Evolutionary conservation across 2,113 vertebrate genomes (phyloP).

Genomic region (Ceratotherium simum): DNA sequence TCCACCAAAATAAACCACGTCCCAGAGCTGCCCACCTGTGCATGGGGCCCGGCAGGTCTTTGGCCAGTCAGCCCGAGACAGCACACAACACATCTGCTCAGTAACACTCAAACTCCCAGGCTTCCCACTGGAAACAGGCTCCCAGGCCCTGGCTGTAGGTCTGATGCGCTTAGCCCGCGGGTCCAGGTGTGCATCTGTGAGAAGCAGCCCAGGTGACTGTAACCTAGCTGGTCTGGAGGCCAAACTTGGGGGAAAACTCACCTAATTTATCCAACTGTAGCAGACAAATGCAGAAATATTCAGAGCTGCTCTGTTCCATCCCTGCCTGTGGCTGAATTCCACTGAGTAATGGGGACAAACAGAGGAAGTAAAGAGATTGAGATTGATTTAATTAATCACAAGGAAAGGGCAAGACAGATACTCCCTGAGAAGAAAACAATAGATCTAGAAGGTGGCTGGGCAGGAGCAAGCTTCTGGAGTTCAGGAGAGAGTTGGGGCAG

Average conservation of each 20-base stretch:
- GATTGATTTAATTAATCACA: too few relatives aligned
- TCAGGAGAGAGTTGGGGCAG: neutral
- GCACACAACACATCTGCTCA: neutral
- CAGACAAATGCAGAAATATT: accelerated
- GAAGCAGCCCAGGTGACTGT: neutral
- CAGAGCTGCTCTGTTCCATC: neutral
- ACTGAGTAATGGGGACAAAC: accelerated
- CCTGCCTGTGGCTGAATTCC: neutral
- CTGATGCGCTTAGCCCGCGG: accelerated
- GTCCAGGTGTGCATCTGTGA: neutral
- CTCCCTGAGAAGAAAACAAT: neutral
- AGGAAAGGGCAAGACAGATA: neutral
- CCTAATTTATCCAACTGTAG: accelerated
- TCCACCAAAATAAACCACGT: neutral
- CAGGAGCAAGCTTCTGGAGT: neutral
- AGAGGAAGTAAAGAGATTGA: too few relatives aligned
- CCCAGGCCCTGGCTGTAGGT: accelerated
- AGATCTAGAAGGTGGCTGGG: neutral
- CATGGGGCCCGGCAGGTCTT: accelerated
- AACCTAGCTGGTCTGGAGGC: neutral
- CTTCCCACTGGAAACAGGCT: accelerated
- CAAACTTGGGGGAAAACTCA: neutral
- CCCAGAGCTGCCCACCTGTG: neutral
- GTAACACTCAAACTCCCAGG: accelerated
- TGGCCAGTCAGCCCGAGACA: neutral